A percentile compares a stretch with the other conserved stretches of the same genome.
phyloP scores from a whole-genome alignment of 2,797 vertebrate species.

The Lacerta agilis region DNA sequence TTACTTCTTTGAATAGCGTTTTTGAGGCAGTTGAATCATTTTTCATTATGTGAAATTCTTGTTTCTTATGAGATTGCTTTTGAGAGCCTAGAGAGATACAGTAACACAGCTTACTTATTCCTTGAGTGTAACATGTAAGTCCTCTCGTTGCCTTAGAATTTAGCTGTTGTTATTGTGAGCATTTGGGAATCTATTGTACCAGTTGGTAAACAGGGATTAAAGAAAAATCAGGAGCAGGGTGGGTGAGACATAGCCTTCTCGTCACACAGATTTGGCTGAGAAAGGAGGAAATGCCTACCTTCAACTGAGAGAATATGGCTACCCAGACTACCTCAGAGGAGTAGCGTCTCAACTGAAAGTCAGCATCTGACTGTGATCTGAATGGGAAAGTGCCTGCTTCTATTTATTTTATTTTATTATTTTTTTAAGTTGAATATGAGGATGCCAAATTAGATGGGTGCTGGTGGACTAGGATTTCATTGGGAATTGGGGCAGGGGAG shows the following conservation, averaged over 20 bases:
- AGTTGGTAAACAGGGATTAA: conserved; percentile 32
- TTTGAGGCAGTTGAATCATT: neutral
- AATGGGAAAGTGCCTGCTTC: neutral
- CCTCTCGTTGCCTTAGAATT: neutral
- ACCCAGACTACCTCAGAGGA: too few species aligned
- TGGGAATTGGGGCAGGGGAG: too few species aligned
- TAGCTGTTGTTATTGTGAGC: neutral
- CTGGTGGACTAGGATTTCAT: neutral
- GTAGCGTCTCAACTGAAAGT: neutral
- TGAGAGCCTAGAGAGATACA: too few species aligned
- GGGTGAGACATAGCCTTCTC: neutral
- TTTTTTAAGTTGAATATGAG: neutral
- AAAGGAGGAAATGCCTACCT: neutral
- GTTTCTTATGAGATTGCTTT: neutral
- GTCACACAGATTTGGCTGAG: neutral
- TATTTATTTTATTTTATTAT: too few species aligned
- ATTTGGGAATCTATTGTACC: conserved; percentile 27
- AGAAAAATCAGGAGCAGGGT: neutral
- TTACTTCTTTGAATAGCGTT: neutral
- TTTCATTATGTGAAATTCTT: neutral
- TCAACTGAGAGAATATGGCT: neutral
- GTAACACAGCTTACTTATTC: neutral
- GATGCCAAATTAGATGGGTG: neutral
- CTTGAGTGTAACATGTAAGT: neutral
- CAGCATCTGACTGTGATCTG: neutral